Conservation (phyloP, 1,140 invertebrate genomes). For the Drosophila sturtevanti region DNA sequence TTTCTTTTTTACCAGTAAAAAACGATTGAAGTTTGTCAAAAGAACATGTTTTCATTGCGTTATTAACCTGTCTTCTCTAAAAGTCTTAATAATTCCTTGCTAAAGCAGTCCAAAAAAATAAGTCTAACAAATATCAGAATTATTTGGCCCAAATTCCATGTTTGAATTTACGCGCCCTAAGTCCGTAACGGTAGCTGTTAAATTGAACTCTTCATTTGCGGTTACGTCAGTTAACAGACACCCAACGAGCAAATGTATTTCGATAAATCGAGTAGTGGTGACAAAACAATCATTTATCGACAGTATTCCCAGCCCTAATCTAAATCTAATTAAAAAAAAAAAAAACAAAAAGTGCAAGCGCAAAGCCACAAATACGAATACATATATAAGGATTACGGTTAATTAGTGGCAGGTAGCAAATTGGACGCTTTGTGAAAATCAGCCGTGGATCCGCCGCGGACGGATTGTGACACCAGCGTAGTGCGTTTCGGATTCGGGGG, state of each 20-base stretch:
- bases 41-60: too few relatives aligned
- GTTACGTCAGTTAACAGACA: neutral
- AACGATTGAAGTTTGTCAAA: too few relatives aligned
- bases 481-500: conserved; percentile 6
- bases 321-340: conserved; percentile 74
- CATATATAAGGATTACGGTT: conserved; percentile 35
- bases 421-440: conserved; percentile 58
- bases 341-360: conserved; percentile 39
- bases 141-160: too few relatives aligned
- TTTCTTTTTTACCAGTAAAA: neutral
- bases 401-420: conserved; percentile 64
- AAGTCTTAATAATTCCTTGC: too few relatives aligned
- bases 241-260: neutral
- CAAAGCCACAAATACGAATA: conserved; percentile 40
- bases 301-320: neutral
- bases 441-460: conserved; percentile 25
- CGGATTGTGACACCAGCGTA: conserved; percentile 6
- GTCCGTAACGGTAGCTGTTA: neutral
- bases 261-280: too few relatives aligned
- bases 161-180: too few relatives aligned
- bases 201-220: neutral
- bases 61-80: too few relatives aligned
- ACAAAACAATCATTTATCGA: too few relatives aligned
- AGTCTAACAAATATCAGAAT: too few relatives aligned
- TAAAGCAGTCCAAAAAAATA: too few relatives aligned